phyloP scores from a whole-genome alignment of 2,888 invertebrate genomes.

The Allophyes oxyacanthae region DNA sequence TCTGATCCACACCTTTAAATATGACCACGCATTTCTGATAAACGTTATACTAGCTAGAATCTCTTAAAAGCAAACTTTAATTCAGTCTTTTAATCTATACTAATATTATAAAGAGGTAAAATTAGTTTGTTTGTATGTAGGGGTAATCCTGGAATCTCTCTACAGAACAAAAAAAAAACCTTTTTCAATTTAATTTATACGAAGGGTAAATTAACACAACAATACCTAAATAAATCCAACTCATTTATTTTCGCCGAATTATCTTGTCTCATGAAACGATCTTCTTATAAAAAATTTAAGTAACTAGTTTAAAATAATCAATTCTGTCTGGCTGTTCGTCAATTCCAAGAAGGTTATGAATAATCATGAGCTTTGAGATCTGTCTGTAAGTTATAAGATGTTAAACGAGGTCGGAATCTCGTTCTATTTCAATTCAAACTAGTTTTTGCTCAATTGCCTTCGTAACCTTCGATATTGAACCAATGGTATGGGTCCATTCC shows the following conservation, averaged over 20 bases:
- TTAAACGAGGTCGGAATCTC: constrained; percentile 2
- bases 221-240: not conserved
- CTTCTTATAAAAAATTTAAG: constrained; percentile 4
- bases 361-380: constrained; percentile 24
- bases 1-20: too few relatives aligned
- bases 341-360: constrained; percentile 37
- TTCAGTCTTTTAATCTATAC: too few relatives aligned
- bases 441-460: constrained; percentile 21
- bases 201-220: too few relatives aligned
- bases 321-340: constrained; percentile 2
- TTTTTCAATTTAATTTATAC: too few relatives aligned
- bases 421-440: constrained; percentile 20
- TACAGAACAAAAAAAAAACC: too few relatives aligned
- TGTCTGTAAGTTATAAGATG: constrained; percentile 1
- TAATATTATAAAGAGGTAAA: too few relatives aligned
- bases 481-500: constrained; percentile 4
- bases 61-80: too few relatives aligned
- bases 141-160: too few relatives aligned
- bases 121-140: too few relatives aligned
- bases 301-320: constrained; percentile 15
- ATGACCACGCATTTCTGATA: too few relatives aligned
- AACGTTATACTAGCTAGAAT: too few relatives aligned
- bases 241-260: constrained; percentile 21
- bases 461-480: constrained; percentile 7
- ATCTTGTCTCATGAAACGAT: constrained; percentile 9